Percentiles rank a stretch among this genome's conserved stretches.
Conservation (phyloP, 1,140 invertebrate species). For the Aporrectodea caliginosa region DNA sequence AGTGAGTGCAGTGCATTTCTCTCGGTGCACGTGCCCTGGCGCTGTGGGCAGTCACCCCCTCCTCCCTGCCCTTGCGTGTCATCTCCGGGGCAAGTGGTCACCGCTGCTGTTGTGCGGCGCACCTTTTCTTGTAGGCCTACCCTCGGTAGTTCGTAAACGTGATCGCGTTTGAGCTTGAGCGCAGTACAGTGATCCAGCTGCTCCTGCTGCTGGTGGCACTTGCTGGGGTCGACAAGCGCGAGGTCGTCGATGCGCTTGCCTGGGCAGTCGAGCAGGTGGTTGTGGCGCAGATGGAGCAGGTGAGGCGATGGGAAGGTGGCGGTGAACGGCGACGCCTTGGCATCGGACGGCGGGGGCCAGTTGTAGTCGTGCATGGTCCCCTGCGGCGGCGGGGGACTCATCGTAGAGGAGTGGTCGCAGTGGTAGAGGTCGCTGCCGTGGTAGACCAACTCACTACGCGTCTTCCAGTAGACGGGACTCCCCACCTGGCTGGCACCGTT, state of each 20-base stretch:
- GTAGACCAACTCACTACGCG: neutral
- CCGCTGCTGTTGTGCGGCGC: too few relatives aligned
- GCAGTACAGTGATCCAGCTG: neutral
- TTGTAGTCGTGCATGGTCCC: neutral
- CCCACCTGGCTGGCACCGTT: neutral
- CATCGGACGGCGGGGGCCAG: neutral
- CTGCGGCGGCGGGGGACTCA: neutral
- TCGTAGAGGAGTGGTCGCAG: neutral
- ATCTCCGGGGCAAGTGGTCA: too few relatives aligned
- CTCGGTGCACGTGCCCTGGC: too few relatives aligned
- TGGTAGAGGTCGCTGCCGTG: neutral
- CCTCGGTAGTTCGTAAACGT: neutral
- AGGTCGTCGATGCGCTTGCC: neutral
- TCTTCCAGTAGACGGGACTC: neutral
- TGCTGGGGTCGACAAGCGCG: neutral
- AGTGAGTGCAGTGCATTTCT: too few relatives aligned
- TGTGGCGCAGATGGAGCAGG: neutral
- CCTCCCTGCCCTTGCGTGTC: too few relatives aligned
- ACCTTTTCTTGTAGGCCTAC: too few relatives aligned
- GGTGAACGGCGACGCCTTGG: neutral
- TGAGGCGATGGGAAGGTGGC: neutral
- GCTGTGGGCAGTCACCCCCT: too few relatives aligned
- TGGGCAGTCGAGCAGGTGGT: neutral
- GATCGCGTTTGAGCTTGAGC: neutral
- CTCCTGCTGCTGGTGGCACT: neutral